phyloP scores from a whole-genome alignment of 2,797 vertebrate species.

The Lutjanus campechanus region DNA sequence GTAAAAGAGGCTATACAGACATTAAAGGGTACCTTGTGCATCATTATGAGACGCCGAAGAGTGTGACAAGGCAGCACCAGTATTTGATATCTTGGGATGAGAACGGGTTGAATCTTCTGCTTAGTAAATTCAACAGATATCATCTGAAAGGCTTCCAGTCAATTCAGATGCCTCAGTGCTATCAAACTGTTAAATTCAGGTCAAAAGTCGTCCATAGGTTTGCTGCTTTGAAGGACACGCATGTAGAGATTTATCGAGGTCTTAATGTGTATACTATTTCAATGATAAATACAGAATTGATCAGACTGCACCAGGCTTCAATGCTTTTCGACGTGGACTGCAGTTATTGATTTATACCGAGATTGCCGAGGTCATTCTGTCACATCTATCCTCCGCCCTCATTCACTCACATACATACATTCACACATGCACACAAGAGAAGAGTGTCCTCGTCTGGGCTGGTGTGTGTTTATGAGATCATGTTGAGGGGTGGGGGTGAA shows the following conservation, averaged over 20 bases:
- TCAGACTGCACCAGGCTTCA: neutral
- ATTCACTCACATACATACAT: constrained; percentile 4
- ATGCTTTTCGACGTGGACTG: constrained; percentile 27
- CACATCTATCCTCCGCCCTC: constrained; percentile 16
- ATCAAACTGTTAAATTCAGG: neutral
- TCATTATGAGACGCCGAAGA: no score
- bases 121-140: neutral
- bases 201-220: neutral
- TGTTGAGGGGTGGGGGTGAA: constrained; percentile 39
- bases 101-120: no score
- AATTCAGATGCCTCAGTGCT: neutral
- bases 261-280: constrained; percentile 2
- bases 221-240: constrained; percentile 3
- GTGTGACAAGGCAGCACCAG: no score
- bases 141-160: neutral
- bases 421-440: constrained; percentile 13
- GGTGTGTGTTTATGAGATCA: constrained; percentile 52
- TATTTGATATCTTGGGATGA: no score
- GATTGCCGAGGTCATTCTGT: constrained; percentile 32
- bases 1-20: no score
- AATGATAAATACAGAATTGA: constrained; percentile 14
- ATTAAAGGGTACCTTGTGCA: no score
- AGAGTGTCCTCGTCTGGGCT: constrained; percentile 49
- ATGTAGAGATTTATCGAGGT: constrained; percentile 14
- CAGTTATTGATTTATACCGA: constrained; percentile 25